Evolutionary conservation across 2,113 vertebrate species (phyloP).

Genomic region (Serinus canaria): DNA sequence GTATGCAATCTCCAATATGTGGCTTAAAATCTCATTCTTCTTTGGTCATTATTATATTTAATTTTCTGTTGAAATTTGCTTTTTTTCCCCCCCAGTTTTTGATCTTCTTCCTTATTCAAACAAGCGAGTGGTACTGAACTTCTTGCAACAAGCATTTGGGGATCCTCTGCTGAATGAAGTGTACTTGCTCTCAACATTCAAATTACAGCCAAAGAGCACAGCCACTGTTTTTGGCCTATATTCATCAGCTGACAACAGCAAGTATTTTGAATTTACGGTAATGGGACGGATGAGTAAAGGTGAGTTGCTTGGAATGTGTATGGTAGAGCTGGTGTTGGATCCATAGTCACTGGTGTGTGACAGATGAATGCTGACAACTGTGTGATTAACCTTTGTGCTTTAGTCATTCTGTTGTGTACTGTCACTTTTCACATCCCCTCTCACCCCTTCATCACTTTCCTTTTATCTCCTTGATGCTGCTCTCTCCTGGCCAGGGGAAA

Average conservation of each 20-base stretch:
- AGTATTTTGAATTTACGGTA: slow-evolving; percentile 89
- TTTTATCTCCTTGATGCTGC: background rate
- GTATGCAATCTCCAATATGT: background rate
- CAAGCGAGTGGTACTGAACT: slow-evolving; percentile 76
- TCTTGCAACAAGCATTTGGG: slow-evolving; percentile 82
- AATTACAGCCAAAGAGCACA: slow-evolving; percentile 83
- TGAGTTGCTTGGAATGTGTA: slow-evolving; percentile 55
- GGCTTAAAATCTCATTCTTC: background rate
- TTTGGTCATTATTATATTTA: background rate
- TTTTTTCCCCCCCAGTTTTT: slow-evolving; percentile 76
- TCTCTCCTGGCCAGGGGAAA: background rate
- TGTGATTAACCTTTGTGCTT: background rate
- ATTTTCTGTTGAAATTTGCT: background rate
- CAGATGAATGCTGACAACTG: background rate
- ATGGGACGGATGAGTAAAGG: slow-evolving; percentile 91
- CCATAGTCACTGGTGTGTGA: background rate
- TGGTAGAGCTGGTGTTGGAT: background rate
- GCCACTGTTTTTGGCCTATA: slow-evolving; percentile 85
- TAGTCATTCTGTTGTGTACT: background rate
- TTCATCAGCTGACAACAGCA: slow-evolving; percentile 84
- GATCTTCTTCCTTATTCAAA: slow-evolving; percentile 88
- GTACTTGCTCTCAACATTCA: slow-evolving; percentile 86
- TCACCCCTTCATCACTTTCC: background rate
- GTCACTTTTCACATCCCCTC: background rate
- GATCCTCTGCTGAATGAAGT: slow-evolving; percentile 82